Conservation (phyloP, 2,888 invertebrate species). For the Rhyacophila evoluta region DNA sequence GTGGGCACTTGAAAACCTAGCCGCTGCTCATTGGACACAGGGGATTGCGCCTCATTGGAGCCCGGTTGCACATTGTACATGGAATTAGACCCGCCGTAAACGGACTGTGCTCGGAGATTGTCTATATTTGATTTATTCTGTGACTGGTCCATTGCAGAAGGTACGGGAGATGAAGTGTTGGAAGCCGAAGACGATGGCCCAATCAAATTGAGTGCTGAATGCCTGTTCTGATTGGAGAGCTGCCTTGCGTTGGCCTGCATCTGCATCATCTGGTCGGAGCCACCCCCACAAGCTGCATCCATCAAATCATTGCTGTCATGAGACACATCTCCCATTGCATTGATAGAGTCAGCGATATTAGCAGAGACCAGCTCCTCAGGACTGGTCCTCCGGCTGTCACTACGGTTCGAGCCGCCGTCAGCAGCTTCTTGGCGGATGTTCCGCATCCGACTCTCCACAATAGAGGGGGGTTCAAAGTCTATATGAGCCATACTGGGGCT, state of each 20-base stretch:
- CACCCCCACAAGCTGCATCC: conserved; percentile 48
- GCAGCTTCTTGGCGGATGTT: conserved; percentile 53
- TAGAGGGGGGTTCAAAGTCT: conserved; percentile 78
- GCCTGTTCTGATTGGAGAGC: conserved; percentile 50
- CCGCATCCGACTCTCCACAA: conserved; percentile 56
- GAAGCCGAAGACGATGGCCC: conserved; percentile 52
- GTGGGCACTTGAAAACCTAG: conserved; percentile 55
- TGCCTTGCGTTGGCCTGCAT: conserved; percentile 54
- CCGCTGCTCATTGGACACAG: conserved; percentile 53
- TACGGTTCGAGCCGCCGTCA: conserved; percentile 54
- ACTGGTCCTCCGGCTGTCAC: conserved; percentile 58
- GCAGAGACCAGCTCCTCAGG: conserved; percentile 64
- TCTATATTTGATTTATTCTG: conserved; percentile 45
- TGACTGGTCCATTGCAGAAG: conserved; percentile 47
- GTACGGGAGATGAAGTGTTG: conserved; percentile 52
- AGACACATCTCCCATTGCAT: conserved; percentile 54
- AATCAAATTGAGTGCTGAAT: conserved; percentile 54
- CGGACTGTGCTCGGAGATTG: conserved; percentile 37
- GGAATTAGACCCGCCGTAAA: conserved; percentile 38
- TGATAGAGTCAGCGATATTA: conserved; percentile 56
- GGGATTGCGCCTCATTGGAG: conserved; percentile 52
- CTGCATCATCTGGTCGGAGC: conserved; percentile 54
- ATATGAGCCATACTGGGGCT: conserved; percentile 78
- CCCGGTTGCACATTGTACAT: conserved; percentile 50
- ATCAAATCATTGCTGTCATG: conserved; percentile 55